Base-by-base conservation (phyloP, 2,888 invertebrate genomes). In the Drosophila kuntzei region DNA sequence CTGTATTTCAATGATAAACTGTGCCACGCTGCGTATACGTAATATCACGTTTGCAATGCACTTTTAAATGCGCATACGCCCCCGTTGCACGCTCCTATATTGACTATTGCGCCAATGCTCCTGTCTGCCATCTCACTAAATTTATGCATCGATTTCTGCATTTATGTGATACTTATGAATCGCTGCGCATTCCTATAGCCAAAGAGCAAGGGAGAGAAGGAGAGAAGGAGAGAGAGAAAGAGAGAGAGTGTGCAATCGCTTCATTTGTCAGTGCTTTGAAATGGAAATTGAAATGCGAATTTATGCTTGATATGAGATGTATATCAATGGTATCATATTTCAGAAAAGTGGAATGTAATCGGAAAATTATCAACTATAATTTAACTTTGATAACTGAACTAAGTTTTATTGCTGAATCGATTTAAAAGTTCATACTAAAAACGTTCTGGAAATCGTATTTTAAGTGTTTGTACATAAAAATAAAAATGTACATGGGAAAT, bases 141-240 rank as follows among this genome's bases (percentile, higher is more conserved):
- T 69, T 73, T 86, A 77, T 87, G 75, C 83, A 88, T 86, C 76
- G 87, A 88, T 83, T 75, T 72, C 51, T 62, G 53, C 69, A 72
- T 79, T 80, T 65, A 76, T 64, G 50, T 60, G 61, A 69, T 70
- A 64, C 61, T 58, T 72, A 50, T 58, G 55, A 69, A 53, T 61
- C 41, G 54, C 9, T 25, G n/a, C n/a, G 36, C 47, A 47, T n/a
- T n/a, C 18, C 29, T 12, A 32, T n/a, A 8, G 12, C 3, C 0
- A 22, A 44, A 11, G 14, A 11, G 34, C 44, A 22, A 11, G 34
- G n/a, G 27, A 16, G n/a, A 25, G 3, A 3, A 14, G 39, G 2
- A 11, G 2, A 16, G 1, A 2, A 8, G 7, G 25, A n/a, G 29
- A 11, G 1, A 18, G 16, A 20, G 37, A 27, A 3, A 18, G 11